Evolutionary conservation across 2,797 vertebrate species (phyloP).

Genomic region (Aulostomus chinensis): DNA sequence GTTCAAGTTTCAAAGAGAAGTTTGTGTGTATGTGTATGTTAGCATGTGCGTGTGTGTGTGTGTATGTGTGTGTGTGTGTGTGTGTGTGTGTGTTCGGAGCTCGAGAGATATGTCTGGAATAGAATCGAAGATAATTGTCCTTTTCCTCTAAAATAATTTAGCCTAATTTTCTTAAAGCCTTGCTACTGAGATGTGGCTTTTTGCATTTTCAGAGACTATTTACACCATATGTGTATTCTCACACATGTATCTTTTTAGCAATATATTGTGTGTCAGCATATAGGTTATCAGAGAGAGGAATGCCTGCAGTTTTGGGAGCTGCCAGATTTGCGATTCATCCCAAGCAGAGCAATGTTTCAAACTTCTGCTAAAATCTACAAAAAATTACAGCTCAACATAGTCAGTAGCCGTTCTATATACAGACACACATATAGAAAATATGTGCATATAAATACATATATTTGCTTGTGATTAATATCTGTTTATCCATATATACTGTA

Average conservation of each 20-base stretch:
- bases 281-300: constrained; percentile 85
- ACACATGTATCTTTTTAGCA: constrained; percentile 76
- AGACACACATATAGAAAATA: constrained; percentile 86
- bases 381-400: constrained; percentile 94
- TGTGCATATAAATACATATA: constrained; percentile 88
- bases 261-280: constrained; percentile 82
- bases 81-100: constrained; percentile 36
- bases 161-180: constrained; percentile 81
- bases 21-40: constrained; percentile 43
- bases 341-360: constrained; percentile 91
- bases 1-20: constrained; percentile 82
- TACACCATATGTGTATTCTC: constrained; percentile 69
- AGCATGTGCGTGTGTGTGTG: constrained; percentile 30
- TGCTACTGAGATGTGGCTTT: constrained; percentile 82
- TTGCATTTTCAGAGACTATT: too few species aligned
- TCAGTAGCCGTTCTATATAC: constrained; percentile 83
- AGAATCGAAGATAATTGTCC: constrained; percentile 78
- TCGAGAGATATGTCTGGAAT: constrained; percentile 80
- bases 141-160: constrained; percentile 74
- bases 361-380: constrained; percentile 97
- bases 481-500: constrained; percentile 84
- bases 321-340: constrained; percentile 85
- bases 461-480: constrained; percentile 82
- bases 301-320: constrained; percentile 92
- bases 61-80: constrained; percentile 25